Base-by-base conservation (phyloP, 2,113 vertebrate genomes). In the Mustelus asterias region DNA sequence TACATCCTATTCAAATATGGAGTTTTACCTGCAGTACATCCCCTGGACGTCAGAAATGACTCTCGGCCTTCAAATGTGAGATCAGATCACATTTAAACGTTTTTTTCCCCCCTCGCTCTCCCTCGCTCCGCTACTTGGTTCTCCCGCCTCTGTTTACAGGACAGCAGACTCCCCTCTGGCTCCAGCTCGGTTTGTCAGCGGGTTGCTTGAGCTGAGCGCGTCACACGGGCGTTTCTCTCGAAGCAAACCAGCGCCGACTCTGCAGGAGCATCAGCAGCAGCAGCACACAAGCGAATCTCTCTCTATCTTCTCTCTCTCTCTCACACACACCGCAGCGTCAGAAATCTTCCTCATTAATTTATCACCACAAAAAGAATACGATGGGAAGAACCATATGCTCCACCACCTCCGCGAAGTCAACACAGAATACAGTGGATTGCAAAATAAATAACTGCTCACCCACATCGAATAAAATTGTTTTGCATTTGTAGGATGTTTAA, bases 211-310 rank as follows among this genome's bases (percentile, higher is more conserved):
- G 67, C 41, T 44, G 93, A 95, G 37, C 93, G 67, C 93, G 93
- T 95, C 93, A 95, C 93, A 44, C 67, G 93, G 93, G 93, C 67
- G 93, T 95, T 95, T 44, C 65, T 95, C 67, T 95, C 67, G 33
- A 93, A 93, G 89, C 60, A 60, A 65, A 65, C 60, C 60, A 65
- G 60, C 60, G 65, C 33, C 89, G 8, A n/a, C 60, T 60, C 89
- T 65, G 89, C 89, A 65, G 89, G 60, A 90, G 60, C 90, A n/a
- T n/a, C n/a, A 92, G 60, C 89, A 67, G 89, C 89, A 94, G 58
- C 60, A 65, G 4, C 33, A 11, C 67, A 41, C 67, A 41, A 48
- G 20, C 89, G 89, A 67, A 41, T 70, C 93, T 95, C 93, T 95
- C 37, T 9, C 92, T 67, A 20, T 94, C 90, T 94, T 69, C 24